Evolutionary conservation across 2,113 vertebrate genomes (phyloP).

Genomic region (Neoarius graeffei): DNA sequence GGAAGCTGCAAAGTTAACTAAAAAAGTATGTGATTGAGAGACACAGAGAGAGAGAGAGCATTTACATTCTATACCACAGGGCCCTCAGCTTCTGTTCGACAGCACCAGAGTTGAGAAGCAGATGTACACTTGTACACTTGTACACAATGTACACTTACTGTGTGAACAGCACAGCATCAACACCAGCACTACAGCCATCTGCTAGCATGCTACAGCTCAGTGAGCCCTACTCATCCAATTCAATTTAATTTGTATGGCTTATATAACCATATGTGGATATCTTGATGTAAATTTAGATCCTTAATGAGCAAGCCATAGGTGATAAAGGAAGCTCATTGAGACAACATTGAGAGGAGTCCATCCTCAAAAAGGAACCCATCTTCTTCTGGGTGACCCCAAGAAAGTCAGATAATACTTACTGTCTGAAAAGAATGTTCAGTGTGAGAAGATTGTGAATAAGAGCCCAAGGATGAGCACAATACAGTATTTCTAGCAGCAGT

Average conservation of each 20-base stretch:
- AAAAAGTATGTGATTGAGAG: not conserved
- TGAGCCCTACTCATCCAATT: not conserved
- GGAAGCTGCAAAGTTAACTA: not conserved
- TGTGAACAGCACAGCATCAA: slow-evolving; percentile 22
- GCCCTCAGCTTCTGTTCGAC: slow-evolving; percentile 29
- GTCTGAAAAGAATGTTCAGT: not conserved
- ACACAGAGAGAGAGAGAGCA: not conserved
- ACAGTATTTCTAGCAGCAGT: not conserved
- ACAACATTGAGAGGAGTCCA: not conserved
- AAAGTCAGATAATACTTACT: not conserved
- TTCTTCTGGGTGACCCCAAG: not conserved
- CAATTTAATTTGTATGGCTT: not conserved
- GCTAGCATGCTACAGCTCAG: slow-evolving; percentile 4
- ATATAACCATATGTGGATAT: not conserved
- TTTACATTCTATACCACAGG: slow-evolving; percentile 38
- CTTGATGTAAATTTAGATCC: not conserved
- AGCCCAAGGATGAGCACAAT: not conserved
- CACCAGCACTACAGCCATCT: slow-evolving; percentile 15
- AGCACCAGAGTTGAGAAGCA: slow-evolving; percentile 20
- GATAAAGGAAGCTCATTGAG: not conserved
- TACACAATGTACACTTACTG: slow-evolving; percentile 24
- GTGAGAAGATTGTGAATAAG: not conserved
- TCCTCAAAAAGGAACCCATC: not conserved
- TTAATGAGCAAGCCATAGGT: not conserved
- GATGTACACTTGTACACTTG: no score